Evolutionary conservation across 2,113 vertebrate genomes (phyloP).

Genomic region (Leptobrachium leishanense): DNA sequence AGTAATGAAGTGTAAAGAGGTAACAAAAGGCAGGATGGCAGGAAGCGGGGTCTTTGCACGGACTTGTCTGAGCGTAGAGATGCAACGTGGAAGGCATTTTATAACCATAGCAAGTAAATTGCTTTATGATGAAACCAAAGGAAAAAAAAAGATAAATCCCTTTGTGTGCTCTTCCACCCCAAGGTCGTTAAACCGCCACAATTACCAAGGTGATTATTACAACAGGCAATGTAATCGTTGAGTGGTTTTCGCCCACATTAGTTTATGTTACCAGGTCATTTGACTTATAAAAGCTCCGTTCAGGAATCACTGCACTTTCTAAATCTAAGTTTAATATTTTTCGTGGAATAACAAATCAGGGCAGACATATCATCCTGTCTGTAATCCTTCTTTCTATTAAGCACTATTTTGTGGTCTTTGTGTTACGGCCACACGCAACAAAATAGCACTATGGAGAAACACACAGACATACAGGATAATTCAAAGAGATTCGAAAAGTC

Average conservation of each 20-base stretch:
- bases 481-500: too few species aligned
- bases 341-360: neutral
- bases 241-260: neutral
- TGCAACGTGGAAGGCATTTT: slow-evolving; percentile 14
- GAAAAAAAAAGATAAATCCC: neutral
- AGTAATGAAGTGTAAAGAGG: slow-evolving; percentile 34
- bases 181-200: slow-evolving; percentile 4
- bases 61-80: slow-evolving; percentile 21
- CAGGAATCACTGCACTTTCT: neutral
- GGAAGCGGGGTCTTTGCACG: slow-evolving; percentile 9
- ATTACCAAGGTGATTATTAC: slow-evolving; percentile 11
- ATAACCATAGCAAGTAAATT: slow-evolving; percentile 10
- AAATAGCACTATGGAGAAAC: neutral
- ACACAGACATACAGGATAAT: too few species aligned
- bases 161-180: slow-evolving; percentile 3
- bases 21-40: slow-evolving; percentile 27
- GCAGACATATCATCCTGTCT: slow-evolving; percentile 1
- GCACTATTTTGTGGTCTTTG: neutral
- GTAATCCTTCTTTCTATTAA: too few species aligned
- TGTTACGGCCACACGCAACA: neutral
- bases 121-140: slow-evolving; percentile 13
- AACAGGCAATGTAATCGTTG: slow-evolving; percentile 4
- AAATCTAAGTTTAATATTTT: neutral
- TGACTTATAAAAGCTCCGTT: neutral
- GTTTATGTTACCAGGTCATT: neutral